These are phyloP conservation scores for Pipistrellus pipistrellus DNA, from an alignment of 2,797 vertebrate genomes.

Conservation along the genomic window DNA sequence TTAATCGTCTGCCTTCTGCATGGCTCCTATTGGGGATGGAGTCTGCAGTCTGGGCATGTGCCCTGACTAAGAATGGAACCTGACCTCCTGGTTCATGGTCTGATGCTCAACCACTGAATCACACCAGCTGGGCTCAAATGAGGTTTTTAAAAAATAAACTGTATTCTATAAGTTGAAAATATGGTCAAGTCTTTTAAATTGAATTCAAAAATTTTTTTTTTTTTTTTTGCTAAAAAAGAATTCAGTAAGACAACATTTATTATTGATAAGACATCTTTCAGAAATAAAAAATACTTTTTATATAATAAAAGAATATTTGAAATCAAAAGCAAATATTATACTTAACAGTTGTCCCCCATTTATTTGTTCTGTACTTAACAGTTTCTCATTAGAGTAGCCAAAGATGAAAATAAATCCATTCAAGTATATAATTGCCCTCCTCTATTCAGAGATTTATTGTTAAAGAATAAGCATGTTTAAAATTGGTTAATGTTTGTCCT, in stretches of 20 bases:
- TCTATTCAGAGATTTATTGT: slow-evolving; percentile 30
- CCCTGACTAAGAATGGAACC: no score
- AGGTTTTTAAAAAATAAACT: not conserved
- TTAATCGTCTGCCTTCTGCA: no score
- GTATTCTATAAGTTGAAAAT: slow-evolving; percentile 14
- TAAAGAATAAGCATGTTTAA: slow-evolving; percentile 51
- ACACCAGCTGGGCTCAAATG: not conserved
- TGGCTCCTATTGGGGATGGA: no score
- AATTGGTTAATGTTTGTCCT: slow-evolving; percentile 37
- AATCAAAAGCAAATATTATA: slow-evolving; percentile 36
- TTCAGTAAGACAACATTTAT: not conserved
- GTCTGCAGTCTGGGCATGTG: no score
- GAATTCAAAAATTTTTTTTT: not conserved
- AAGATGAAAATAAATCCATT: slow-evolving; percentile 52
- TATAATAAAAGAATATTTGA: slow-evolving; percentile 28
- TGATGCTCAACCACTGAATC: no score
- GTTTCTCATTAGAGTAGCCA: slow-evolving; percentile 47
- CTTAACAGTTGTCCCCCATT: not conserved
- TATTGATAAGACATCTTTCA: not conserved
- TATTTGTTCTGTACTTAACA: not conserved
- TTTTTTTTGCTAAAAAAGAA: not conserved
- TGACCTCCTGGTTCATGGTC: no score
- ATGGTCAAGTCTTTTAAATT: not conserved
- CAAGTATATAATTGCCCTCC: not conserved
- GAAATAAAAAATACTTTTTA: slow-evolving; percentile 24